Evolutionary conservation across 2,888 invertebrate genomes (phyloP).

Genomic region (Caenorhabditis auriculariae): DNA sequence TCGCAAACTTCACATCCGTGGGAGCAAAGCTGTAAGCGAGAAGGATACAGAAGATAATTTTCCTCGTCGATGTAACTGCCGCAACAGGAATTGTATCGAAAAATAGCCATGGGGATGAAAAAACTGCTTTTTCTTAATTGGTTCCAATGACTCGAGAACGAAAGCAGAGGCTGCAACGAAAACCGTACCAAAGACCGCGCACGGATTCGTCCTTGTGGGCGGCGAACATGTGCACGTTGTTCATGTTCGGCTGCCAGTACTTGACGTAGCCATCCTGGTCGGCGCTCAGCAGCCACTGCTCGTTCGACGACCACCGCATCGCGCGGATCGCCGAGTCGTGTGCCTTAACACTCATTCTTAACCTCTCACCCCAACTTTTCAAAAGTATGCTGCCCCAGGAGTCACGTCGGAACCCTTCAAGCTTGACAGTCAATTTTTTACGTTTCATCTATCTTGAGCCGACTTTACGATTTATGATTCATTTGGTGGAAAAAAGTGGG

Average conservation of each 20-base stretch:
- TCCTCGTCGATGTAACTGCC: too few relatives aligned
- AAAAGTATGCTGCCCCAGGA: too few relatives aligned
- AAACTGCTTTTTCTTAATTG: not conserved
- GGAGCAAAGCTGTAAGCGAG: constrained; percentile 95
- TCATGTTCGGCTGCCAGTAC: constrained; percentile 99
- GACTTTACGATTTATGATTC: too few relatives aligned
- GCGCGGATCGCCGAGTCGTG: constrained; percentile 98
- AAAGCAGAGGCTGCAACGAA: not conserved
- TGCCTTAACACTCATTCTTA: constrained; percentile 80
- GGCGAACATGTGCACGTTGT: constrained; percentile 99
- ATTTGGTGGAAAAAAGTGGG: too few relatives aligned
- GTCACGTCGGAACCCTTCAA: too few relatives aligned
- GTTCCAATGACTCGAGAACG: not conserved
- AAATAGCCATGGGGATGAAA: too few relatives aligned
- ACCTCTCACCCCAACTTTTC: too few relatives aligned
- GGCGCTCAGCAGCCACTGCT: constrained; percentile 99
- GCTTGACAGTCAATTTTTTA: too few relatives aligned
- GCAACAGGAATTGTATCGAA: too few relatives aligned
- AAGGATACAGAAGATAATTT: too few relatives aligned
- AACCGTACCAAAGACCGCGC: constrained; percentile 85
- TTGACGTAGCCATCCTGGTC: constrained; percentile 83
- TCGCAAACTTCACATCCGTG: constrained; percentile 95
- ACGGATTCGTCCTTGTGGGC: constrained; percentile 97
- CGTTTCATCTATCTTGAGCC: too few relatives aligned
- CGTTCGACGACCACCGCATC: constrained; percentile 99